Evolutionary conservation across 2,888 invertebrate genomes (phyloP), one percentile per base, ranked within the genome.

Genomic region (Latrodectus elegans): DNA sequence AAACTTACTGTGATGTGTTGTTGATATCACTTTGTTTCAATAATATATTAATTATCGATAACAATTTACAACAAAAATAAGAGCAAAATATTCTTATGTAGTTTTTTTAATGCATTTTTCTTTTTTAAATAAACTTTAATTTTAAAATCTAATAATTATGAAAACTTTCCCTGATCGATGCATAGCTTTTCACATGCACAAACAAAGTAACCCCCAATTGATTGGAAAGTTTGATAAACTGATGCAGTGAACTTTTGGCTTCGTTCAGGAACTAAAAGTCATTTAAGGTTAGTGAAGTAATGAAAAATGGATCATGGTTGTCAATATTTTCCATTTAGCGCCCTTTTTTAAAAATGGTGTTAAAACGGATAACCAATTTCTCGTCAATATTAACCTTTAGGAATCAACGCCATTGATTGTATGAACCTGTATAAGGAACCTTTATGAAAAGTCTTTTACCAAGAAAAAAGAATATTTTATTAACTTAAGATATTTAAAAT

Each of bases 311-410:
- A 77, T 87, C 72, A 82, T 53, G 53, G 22, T 64, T 77, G 81
- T 81, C 86, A 73, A 87, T 87, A 81, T 77, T 87, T 85, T 87
- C 77, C 81, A 76, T 71, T 87, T 82, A 87, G 60, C 51, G 67
- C 55, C 67, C 53, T 87, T 71, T 65, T n/a, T 14, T 67, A 75
- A 75, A 78, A 49, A 60, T 38, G 71, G 71, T 17, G 70, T 64
- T 71, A 77, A 87, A 87, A 77, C 86, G 81, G 72, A 81, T 81
- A 87, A 87, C 86, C 86, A 72, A 87, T 87, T 81, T 12, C 17
- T 49, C 53, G 72, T 87, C 86, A 77, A 87, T 87, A 67, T 22
- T 15, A 60, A 70, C 75, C 11, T 49, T 11, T 15, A n/a, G 60
- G n/a, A 15, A 60, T 60, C n/a, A 11, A 15, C n/a, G 60, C 6